These are phyloP conservation scores for Sebastes elongatus DNA, from an alignment of 2,797 vertebrate species.

Conservation along the genomic window DNA sequence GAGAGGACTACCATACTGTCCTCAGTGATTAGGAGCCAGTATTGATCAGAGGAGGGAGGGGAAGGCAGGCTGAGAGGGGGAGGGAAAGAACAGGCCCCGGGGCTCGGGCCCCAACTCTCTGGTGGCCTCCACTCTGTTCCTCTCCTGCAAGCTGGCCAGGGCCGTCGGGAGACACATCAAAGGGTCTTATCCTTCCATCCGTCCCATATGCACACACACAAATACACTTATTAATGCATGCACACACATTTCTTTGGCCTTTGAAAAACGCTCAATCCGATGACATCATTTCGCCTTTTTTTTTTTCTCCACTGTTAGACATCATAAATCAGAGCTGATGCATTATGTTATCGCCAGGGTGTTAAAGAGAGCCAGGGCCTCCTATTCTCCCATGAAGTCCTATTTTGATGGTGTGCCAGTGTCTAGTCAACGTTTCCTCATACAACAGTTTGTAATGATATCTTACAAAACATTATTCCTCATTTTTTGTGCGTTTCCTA, in stretches of 20 bases:
- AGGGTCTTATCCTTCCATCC: slow-evolving; percentile 65
- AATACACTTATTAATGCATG: slow-evolving; percentile 55
- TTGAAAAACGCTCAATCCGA: slow-evolving; percentile 80
- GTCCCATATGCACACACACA: slow-evolving; percentile 54
- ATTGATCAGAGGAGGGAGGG: slow-evolving; percentile 79
- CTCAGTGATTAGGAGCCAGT: slow-evolving; percentile 78
- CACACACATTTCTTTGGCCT: slow-evolving; percentile 59
- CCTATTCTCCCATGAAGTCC: neutral
- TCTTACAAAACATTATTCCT: too few relatives aligned
- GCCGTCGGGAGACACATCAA: slow-evolving; percentile 78
- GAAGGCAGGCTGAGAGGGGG: slow-evolving; percentile 55
- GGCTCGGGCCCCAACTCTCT: slow-evolving; percentile 72
- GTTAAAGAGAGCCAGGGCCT: slow-evolving; percentile 36
- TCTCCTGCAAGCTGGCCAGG: slow-evolving; percentile 68
- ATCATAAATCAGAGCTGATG: slow-evolving; percentile 66
- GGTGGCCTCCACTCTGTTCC: slow-evolving; percentile 74
- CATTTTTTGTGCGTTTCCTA: too few relatives aligned
- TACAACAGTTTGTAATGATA: too few relatives aligned
- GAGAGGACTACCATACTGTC: slow-evolving; percentile 67
- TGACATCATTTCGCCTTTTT: slow-evolving; percentile 82
- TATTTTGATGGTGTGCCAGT: neutral
- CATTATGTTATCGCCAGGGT: slow-evolving; percentile 13
- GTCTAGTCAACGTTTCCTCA: neutral
- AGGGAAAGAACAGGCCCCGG: slow-evolving; percentile 56
- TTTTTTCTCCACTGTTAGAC: slow-evolving; percentile 42